Percentiles rank a stretch among this genome's conserved stretches.
These are phyloP conservation scores for Nibea albiflora DNA, from an alignment of 2,113 vertebrate species.

Conservation along the genomic window DNA sequence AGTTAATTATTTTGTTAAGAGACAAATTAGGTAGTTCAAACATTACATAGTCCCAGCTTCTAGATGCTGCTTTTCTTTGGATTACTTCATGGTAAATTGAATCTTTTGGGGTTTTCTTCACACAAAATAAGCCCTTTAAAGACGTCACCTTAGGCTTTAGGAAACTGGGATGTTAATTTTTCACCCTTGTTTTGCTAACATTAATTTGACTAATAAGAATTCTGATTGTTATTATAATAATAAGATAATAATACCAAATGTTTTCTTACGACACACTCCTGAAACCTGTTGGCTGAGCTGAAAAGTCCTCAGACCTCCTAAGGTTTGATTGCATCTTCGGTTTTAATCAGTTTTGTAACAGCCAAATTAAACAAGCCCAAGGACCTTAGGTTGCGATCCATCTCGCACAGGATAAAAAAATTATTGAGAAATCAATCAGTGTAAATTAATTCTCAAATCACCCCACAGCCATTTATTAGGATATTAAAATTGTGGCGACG, in stretches of 20 bases:
- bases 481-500: conserved; percentile 27
- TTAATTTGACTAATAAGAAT: not conserved
- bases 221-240: not conserved
- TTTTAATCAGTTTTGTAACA: conserved; percentile 55
- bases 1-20: not conserved
- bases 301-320: conserved; percentile 12
- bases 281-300: not conserved
- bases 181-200: not conserved
- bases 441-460: conserved; percentile 49
- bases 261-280: not conserved
- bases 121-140: not conserved
- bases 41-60: not conserved
- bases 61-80: not conserved
- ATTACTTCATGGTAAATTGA: not conserved
- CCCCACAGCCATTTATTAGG: conserved; percentile 44
- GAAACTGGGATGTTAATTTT: not conserved
- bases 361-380: conserved; percentile 39
- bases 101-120: not conserved
- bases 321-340: conserved; percentile 34
- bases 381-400: conserved; percentile 24
- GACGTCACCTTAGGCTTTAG: not conserved
- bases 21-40: not conserved
- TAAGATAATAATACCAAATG: not conserved
- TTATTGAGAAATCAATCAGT: conserved; percentile 60
- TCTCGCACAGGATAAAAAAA: conserved; percentile 42